Evolutionary conservation across 2,888 invertebrate genomes (phyloP), one percentile per base, ranked within the genome.

Genomic region (Microplitis manilae): DNA sequence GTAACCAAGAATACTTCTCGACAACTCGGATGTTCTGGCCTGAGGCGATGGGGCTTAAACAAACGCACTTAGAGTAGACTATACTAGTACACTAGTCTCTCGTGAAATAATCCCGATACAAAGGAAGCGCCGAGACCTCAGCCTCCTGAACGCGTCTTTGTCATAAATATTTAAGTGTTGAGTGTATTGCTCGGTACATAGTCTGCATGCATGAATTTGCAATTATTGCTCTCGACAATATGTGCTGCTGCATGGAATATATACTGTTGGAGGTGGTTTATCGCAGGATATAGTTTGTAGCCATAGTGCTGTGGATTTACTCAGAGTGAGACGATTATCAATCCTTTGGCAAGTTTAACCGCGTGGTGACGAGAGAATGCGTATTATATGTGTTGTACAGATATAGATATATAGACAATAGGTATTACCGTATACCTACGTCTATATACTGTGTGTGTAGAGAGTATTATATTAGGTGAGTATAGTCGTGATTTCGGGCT

Each of bases 21-120:
- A 50, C 50, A 50, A 50, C 50, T 65, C 65, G 65, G 77, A 80
- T 79, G 81, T 80, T 79, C 78, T 82, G 79, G 79, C 75, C 77
- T 79, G 72, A 70, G 67, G 70, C 70, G 65, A 70, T 50, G 59
- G 39, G 78, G 81, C 84, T 84, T 84, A 86, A 50, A 81, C 83
- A 78, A 86, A 82, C 81, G 81, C 79, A 72, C 79, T 76, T 69
- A 61, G 39, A 41, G 60, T 40, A 72, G 64, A 68, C 30, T 30
- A 30, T 2, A 30, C 30, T 30, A 30, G 30, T 30, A 30, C 30
- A 30, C 30, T 30, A 30, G 30, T 30, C 30, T 15, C 68, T 41
- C 69, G 59, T 73, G 17, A 41, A 77, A 73, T 69, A 65, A 73
- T 77, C 69, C 77, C 59, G 65, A 77, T 77, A 77, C 73, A 77